Base-by-base conservation (phyloP, 2,113 vertebrate species). In the Synchiropus splendidus region DNA sequence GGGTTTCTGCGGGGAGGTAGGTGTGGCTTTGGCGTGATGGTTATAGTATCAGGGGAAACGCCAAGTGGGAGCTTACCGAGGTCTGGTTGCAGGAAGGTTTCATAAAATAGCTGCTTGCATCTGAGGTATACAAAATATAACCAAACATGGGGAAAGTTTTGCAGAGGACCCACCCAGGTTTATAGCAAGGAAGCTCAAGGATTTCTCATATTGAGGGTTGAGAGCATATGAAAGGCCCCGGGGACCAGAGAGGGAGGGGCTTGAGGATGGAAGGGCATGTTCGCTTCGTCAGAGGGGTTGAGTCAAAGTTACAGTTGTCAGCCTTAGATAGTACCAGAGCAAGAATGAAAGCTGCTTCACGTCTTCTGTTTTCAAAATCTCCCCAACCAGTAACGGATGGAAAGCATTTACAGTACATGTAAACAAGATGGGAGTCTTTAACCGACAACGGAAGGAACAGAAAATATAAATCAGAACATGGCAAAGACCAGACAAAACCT, bases 161-260 rank as follows among this genome's bases (percentile, higher is more conserved):
- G 48, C 42, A 45, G 50, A 65, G 43, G 48, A 57, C 40, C 16
- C 37, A 54, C 14, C 12, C 21, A 39, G 43, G 41, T 57, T 60
- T 51, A n/a, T n/a, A 43, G 51, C 33, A 59, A 66, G 67, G 70
- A 77, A 74, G 67, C 70, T 53, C 54, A 48, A 53, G 61, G 70
- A 71, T 71, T 63, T 57, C 43, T 31, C 11, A 36, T 43, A 31
- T 40, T 18, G 11, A 48, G 18, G 40, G 36, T 33, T 42, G 48
- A 16, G 37, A 56, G 32, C 2, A 21, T 32, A 33, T 54, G 30
- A 11, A 39, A 42, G 31, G 17, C 38, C 9, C 6, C 37, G 32
- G 15, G 2, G 49, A 31, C 33, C 42, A 37, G 8, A 16, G 27
- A n/a, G 46, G 35, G 31, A 9, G n/a, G 17, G 17, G 36, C 30